Base-by-base conservation (phyloP, 2,113 vertebrate genomes). In the Bubo scandiacus region DNA sequence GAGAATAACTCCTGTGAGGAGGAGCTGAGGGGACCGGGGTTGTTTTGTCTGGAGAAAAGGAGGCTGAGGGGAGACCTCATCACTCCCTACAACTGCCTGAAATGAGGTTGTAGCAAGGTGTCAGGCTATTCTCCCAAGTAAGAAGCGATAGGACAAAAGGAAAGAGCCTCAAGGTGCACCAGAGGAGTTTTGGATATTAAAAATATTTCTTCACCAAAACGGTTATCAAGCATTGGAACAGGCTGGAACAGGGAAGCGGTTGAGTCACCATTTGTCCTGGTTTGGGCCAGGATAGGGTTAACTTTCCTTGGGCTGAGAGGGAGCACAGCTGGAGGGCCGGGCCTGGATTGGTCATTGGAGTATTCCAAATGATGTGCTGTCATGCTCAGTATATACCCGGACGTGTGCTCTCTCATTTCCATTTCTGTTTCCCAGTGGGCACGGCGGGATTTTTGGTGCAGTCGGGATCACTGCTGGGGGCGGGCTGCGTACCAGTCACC, bases 141-240 rank as follows among this genome's bases (percentile, higher is more conserved):
- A 40, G 40, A 40, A 40, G 40, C 10, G 40, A 40, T 40, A 27
- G 58, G 47, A 23, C 1, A 2, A 68, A 32, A 36, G 15, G 5
- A 65, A 63, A 36, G 0, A 14, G 9, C 21, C 20, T 68, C 14
- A 17, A 5, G 5, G 17, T 61, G 14, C 0, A 0, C 34, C 22
- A 52, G 32, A 10, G 10, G 6, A 74, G 6, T 5, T 71, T 83
- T 71, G 36, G 15, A 21, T 32, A 14, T 65, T 5, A 34, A 9
- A 70, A 74, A 22, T n/a, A 26, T 3, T 15, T 62, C 7, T 70
- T 61, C 16, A 3, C 10, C 0, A 0, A n/a, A 62, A 32, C n/a
- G 2, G 2, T 36, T 22, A 0, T 36, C 21, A 42, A 13, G 9
- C 73, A 1, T 0, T 68, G 55, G 32, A 68, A 3, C 4, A 34